Conservation (phyloP, 2,797 vertebrate species). For the Hirundo rustica region DNA sequence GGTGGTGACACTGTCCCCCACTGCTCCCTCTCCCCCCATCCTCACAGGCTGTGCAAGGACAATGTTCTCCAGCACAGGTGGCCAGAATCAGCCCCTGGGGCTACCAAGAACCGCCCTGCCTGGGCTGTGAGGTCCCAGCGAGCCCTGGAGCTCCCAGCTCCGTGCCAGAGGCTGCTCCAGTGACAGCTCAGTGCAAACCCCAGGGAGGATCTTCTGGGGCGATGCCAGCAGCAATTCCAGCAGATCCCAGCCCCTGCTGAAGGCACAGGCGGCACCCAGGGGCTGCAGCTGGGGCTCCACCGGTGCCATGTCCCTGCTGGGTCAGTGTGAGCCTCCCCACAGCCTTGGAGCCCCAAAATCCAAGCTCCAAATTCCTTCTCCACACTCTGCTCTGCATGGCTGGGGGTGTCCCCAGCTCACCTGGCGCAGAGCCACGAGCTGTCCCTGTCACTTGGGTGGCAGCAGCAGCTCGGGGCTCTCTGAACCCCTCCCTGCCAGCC, state of each 20-base stretch:
- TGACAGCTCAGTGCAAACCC: accelerated
- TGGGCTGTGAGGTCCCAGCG: no score
- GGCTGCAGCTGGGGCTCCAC: background rate
- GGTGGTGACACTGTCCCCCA: background rate
- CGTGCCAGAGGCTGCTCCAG: background rate
- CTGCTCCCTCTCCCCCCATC: background rate
- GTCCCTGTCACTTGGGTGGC: background rate
- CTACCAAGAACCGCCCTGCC: background rate
- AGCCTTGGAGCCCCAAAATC: background rate
- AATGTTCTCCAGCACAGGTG: background rate
- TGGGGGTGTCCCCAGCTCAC: background rate
- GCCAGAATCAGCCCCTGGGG: background rate
- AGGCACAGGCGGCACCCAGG: background rate
- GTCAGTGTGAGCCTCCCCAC: accelerated
- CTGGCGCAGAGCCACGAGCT: background rate
- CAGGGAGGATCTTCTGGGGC: accelerated
- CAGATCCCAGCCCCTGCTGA: background rate
- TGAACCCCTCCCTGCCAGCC: background rate
- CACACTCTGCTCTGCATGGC: background rate
- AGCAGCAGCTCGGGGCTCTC: background rate
- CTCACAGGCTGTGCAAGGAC: background rate
- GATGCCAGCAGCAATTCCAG: background rate
- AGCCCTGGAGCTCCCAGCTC: background rate
- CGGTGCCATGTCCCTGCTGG: background rate
- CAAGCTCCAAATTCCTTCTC: background rate